Evolutionary conservation across 2,888 invertebrate species (phyloP), one percentile per base, ranked within the genome.

Genomic region (Eutolmus rufibarbis): DNA sequence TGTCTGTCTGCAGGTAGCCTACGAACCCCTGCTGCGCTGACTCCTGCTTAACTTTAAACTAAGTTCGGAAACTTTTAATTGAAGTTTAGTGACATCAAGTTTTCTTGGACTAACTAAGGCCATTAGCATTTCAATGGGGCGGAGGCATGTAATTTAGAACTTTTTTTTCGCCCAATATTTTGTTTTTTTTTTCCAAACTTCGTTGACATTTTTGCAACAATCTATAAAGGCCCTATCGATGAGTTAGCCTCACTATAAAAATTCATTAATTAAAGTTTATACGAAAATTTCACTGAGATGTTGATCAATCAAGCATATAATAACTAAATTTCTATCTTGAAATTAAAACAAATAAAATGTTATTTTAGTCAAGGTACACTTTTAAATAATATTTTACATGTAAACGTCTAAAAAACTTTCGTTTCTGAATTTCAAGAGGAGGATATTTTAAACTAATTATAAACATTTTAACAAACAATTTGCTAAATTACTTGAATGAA

Each of bases 21-120:
- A 37, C 57, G 82, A 66, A 66, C 74, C 74, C 43, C 43, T 19
- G n/a, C 3, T 43, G 66, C 74, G 74, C 74, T 56, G 23, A 19
- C 14, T 5, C 34, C 9, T 0, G 57, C 46, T 46, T 57, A 74
- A 43, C 85, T 74, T 74, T 74, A 51, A 85, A 74, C 74, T 46
- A 85, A 74, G 46, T 74, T 85, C 28, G 43, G 74, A 79, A 85
- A 85, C 74, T 85, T 85, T 85, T 85, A 85, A 85, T 85, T 85
- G 85, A 85, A 85, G 85, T 85, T 85, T 85, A 46, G 85, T 85
- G 85, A 85, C 74, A 46, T 74, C 74, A 85, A 85, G 37, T 85
- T 85, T 85, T 74, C 74, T 85, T 40, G 16, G 57, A 31, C 51
- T 74, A 74, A 74, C 74, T 74, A 46, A 85, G 31, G 34, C 31